Conservation (phyloP, 2,888 invertebrate genomes). For the Synergus gifuensis region DNA sequence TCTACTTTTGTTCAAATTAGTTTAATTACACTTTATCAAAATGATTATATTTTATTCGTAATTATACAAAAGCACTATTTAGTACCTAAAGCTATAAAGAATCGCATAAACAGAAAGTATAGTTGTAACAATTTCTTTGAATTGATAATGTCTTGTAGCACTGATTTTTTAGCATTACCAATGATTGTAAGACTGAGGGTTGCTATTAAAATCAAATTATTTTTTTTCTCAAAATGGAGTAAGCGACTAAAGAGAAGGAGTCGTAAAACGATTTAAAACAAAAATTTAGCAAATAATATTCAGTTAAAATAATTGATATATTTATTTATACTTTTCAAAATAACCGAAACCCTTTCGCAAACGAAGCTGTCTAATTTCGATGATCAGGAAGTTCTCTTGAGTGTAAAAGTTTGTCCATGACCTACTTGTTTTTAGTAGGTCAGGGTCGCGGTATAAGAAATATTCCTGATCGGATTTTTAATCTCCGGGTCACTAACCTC, state of each 20-base stretch:
- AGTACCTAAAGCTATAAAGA: not conserved
- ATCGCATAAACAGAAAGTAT: not conserved
- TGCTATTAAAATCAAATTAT: too few species aligned
- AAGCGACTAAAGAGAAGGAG: too few species aligned
- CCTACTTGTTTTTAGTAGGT: constrained; percentile 63
- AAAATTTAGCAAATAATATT: not conserved
- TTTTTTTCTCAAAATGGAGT: too few species aligned
- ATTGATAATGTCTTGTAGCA: too few species aligned
- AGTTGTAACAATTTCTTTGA: not conserved
- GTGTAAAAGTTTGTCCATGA: constrained; percentile 43
- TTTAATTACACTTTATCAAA: not conserved
- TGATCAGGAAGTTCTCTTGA: not conserved
- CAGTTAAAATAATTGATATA: not conserved
- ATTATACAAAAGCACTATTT: not conserved
- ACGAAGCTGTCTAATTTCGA: not conserved
- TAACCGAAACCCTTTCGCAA: not conserved
- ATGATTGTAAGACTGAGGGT: too few species aligned
- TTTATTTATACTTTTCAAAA: not conserved
- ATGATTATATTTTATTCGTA: not conserved
- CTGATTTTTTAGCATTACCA: too few species aligned
- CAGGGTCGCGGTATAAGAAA: constrained; percentile 66
- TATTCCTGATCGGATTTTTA: constrained; percentile 54
- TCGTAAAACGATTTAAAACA: too few species aligned
- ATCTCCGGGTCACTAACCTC: constrained; percentile 71
- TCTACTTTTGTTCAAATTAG: not conserved